These are phyloP conservation scores for Tetropium fuscum DNA, from an alignment of 2,888 invertebrate genomes.

Conservation along the genomic window DNA sequence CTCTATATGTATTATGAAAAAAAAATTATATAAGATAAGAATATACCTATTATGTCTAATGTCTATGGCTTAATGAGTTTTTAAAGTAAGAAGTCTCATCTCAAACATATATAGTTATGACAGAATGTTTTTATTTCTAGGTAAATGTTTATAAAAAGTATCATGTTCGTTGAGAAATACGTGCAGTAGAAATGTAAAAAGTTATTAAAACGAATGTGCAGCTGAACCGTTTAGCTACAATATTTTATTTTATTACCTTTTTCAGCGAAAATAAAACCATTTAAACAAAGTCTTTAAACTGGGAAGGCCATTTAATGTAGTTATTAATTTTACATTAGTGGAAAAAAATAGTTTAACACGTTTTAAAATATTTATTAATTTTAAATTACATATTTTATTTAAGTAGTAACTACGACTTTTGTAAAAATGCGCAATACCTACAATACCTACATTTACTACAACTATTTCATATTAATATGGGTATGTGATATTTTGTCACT, in stretches of 20 bases:
- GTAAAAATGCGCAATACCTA: no score
- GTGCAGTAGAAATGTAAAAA: constrained; percentile 26
- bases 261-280: constrained; percentile 41
- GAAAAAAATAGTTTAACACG: constrained; percentile 40
- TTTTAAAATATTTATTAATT: constrained; percentile 14
- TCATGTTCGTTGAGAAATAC: constrained; percentile 40
- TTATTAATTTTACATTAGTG: constrained; percentile 44
- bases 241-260: constrained; percentile 40
- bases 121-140: constrained; percentile 20
- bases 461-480: no score
- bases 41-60: no score
- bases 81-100: no score
- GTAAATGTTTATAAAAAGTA: constrained; percentile 45
- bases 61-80: no score
- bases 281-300: constrained; percentile 42
- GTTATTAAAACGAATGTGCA: constrained; percentile 30
- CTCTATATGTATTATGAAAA: no score
- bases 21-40: no score
- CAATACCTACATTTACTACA: no score
- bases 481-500: no score
- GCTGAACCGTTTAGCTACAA: constrained; percentile 31
- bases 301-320: constrained; percentile 41
- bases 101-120: not conserved
- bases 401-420: not conserved
- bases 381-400: not conserved